Evolutionary conservation across 2,113 vertebrate genomes (phyloP).

Genomic region (Collichthys lucidus): DNA sequence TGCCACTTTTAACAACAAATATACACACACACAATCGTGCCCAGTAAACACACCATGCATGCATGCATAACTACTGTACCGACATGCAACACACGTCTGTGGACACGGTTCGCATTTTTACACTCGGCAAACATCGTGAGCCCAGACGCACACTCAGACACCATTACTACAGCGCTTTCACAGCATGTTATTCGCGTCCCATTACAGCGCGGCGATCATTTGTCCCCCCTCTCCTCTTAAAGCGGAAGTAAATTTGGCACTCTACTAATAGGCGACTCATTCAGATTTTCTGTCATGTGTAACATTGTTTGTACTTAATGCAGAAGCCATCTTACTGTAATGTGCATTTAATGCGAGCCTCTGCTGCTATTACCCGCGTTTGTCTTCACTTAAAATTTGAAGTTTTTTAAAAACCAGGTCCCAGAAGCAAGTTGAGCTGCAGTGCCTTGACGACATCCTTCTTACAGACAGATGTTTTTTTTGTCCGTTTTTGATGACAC

Average conservation of each 20-base stretch:
- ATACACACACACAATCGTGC: constrained; percentile 18
- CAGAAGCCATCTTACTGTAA: constrained; percentile 34
- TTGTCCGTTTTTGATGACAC: constrained; percentile 22
- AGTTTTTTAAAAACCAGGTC: constrained; percentile 30
- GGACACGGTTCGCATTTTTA: constrained; percentile 24
- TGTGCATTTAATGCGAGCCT: constrained; percentile 37
- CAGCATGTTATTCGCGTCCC: constrained; percentile 36
- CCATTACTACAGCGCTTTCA: constrained; percentile 24
- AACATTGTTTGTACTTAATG: constrained; percentile 27
- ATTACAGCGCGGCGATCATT: constrained; percentile 28
- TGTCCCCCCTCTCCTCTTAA: constrained; percentile 34
- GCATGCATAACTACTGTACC: constrained; percentile 1
- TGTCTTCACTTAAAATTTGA: constrained; percentile 11
- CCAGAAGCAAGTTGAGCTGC: constrained; percentile 30
- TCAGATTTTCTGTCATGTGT: constrained; percentile 39
- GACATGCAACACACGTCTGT: background rate
- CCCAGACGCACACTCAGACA: constrained; percentile 27
- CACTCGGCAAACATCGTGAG: background rate
- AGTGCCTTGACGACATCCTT: constrained; percentile 35
- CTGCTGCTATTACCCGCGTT: constrained; percentile 13
- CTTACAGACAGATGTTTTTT: constrained; percentile 16
- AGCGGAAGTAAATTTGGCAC: constrained; percentile 35
- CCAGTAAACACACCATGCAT: background rate
- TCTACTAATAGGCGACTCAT: constrained; percentile 43
- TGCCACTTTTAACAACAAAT: constrained; percentile 41